Base-by-base conservation (phyloP, 2,888 invertebrate genomes). In the Scaptomyza cyrtandrae region DNA sequence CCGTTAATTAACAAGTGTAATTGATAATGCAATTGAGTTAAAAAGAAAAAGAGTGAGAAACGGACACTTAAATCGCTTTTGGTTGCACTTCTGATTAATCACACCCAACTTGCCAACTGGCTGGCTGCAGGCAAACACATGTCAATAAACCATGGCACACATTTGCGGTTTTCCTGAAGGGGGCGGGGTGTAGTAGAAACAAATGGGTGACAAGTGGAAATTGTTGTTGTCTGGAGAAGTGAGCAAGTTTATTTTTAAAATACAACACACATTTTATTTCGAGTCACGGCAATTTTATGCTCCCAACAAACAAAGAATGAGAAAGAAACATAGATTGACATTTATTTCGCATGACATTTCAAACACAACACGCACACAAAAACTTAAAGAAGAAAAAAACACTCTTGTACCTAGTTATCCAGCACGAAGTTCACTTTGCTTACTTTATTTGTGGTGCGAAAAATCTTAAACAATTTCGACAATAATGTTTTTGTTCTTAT, bases 1-100 rank as follows among this genome's bases (percentile, higher is more conserved):
- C 65, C 61, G 75, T 85, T 88, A 86, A 85, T 85, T 87, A 85
- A 86, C 84, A 87, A 87, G 83, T 84, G 88, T 78, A 87, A 87
- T 87, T 85, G 84, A 77, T 85, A 85, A 82, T 64, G 65, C 66
- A 56, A 65, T 45, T 19, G 10, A 24, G 10, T n/a, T 1, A 24
- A 24, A 11, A 13, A n/a, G n/a, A n/a, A n/a, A 53, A 1, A 5
- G 27, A 13, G 39, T 24, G 5, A 52, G 13, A 29, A 27, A 16
- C 14, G 31, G 63, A 53, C 62, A 49, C 55, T 53, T 60, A 41
- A 72, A 62, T 60, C 63, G 60, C 58, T 59, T 65, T 41, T 61
- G 61, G 31, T 35, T 64, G 54, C 65, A 55, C 55, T 80, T 78
- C 44, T 63, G 63, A 79, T 80, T 75, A 85, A 81, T 85, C 71